These are phyloP conservation scores for Hozukius guyotensis DNA, from an alignment of 2,797 vertebrate species.

Conservation along the genomic window DNA sequence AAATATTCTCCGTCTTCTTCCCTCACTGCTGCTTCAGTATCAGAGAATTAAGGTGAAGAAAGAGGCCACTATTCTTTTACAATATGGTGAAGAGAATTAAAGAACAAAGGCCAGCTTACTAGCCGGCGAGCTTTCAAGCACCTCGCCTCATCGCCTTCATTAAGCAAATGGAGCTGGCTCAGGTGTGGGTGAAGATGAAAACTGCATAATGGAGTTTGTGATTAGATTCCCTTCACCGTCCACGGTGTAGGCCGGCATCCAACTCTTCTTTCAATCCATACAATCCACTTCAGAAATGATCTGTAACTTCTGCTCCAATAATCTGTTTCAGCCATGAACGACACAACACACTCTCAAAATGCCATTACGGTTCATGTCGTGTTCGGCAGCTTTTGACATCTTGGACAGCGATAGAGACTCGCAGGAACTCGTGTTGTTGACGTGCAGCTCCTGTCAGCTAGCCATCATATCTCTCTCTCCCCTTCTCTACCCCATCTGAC, in stretches of 20 bases:
- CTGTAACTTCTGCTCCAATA: background rate
- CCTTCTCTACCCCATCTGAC: constrained; percentile 15
- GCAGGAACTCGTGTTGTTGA: constrained; percentile 3
- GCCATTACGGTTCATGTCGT: background rate
- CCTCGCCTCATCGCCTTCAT: constrained; percentile 2
- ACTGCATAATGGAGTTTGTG: background rate
- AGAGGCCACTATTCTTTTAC: background rate
- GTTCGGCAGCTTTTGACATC: background rate
- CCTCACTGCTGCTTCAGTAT: background rate
- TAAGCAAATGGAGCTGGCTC: constrained; percentile 17
- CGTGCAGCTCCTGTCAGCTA: constrained; percentile 18
- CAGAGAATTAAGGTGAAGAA: background rate
- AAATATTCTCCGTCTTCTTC: background rate
- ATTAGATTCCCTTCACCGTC: constrained; percentile 5
- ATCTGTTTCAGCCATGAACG: background rate
- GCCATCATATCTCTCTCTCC: constrained; percentile 33
- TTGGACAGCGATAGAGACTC: background rate
- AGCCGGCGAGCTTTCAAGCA: constrained; percentile 8
- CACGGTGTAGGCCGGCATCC: background rate
- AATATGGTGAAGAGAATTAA: background rate
- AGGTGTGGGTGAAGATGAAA: constrained; percentile 25
- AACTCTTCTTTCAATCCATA: constrained; percentile 10
- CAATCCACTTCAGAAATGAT: background rate
- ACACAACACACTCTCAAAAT: background rate
- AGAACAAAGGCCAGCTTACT: background rate